Evolutionary conservation across 2,797 vertebrate species (phyloP).

Genomic region (Craterocephalus amniculus): DNA sequence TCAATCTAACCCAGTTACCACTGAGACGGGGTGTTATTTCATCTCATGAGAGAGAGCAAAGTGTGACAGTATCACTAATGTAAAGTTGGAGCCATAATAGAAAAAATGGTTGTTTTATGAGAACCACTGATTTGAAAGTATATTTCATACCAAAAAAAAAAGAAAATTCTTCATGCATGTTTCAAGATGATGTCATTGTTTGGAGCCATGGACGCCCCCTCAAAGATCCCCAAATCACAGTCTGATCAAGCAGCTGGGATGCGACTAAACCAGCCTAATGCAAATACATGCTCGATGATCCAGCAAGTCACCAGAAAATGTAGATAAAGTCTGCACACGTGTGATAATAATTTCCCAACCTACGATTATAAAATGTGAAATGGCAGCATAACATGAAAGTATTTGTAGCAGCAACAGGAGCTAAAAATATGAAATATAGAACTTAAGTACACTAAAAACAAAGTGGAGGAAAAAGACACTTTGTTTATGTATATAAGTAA

Average conservation of each 20-base stretch:
- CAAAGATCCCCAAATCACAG: not conserved
- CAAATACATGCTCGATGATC: not conserved
- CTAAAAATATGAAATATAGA: too few species aligned
- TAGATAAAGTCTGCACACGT: not conserved
- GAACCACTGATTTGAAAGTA: not conserved
- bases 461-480: too few species aligned
- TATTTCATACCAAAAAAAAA: not conserved
- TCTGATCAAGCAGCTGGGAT: not conserved
- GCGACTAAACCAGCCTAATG: not conserved
- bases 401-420: too few species aligned
- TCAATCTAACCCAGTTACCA: conserved; percentile 23
- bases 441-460: too few species aligned
- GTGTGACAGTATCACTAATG: conserved; percentile 4
- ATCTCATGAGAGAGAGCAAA: conserved; percentile 4
- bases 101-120: not conserved
- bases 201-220: not conserved
- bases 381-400: too few species aligned
- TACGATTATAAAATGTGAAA: too few species aligned
- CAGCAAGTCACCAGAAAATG: not conserved
- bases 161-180: not conserved
- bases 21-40: conserved; percentile 15
- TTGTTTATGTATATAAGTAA: too few species aligned
- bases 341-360: too few species aligned
- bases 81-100: not conserved
- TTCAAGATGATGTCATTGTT: not conserved